A percentile compares a stretch with the other conserved stretches of the same genome.
Evolutionary conservation across 2,797 vertebrate genomes (phyloP).

Genomic region (Amblyraja radiata): DNA sequence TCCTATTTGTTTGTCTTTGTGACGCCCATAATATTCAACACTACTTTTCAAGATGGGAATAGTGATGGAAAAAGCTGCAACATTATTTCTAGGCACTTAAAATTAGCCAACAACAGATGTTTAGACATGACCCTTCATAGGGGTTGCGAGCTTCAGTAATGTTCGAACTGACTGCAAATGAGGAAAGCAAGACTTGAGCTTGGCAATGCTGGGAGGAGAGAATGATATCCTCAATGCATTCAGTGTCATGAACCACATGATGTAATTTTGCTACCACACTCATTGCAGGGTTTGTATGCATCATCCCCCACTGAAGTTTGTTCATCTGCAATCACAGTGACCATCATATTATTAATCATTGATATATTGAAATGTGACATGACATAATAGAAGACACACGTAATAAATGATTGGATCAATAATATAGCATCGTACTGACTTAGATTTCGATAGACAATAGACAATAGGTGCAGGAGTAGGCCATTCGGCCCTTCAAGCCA

Average conservation of each 20-base stretch:
- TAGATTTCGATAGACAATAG: not conserved
- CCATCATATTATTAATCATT: not conserved
- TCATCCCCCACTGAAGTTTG: not conserved
- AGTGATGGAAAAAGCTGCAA: not conserved
- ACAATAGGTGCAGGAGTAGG: too few species aligned
- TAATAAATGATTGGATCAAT: not conserved
- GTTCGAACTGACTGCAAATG: not conserved
- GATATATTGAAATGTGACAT: not conserved
- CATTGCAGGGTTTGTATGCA: not conserved
- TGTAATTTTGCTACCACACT: not conserved
- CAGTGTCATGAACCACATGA: not conserved
- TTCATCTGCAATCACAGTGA: not conserved
- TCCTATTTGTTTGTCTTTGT: not conserved
- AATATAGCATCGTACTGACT: not conserved
- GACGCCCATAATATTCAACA: not conserved
- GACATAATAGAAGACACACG: not conserved
- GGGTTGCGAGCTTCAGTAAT: not conserved
- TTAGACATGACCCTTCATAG: not conserved
- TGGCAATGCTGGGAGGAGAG: not conserved
- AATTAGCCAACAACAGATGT: not conserved
- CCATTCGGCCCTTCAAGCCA: too few species aligned
- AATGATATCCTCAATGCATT: not conserved
- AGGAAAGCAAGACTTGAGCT: not conserved
- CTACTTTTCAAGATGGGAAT: not conserved
- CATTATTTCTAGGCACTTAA: not conserved